Conservation (phyloP, 2,113 vertebrate genomes). For the Notechis scutatus region DNA sequence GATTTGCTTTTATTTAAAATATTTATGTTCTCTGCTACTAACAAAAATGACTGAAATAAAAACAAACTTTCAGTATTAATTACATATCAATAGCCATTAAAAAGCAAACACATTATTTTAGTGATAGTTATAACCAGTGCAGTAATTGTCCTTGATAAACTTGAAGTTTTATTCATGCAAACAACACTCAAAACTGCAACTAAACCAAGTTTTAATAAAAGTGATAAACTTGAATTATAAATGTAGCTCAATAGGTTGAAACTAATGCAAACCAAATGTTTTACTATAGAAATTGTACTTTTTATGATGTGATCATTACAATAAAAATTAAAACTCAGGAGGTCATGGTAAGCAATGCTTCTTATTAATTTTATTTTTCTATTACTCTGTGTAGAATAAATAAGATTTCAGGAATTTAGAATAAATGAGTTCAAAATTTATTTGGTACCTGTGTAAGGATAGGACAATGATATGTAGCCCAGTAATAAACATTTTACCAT, state of each 20-base stretch:
- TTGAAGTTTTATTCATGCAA: constrained; percentile 12
- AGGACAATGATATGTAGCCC: neutral
- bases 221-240: neutral
- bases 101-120: constrained; percentile 12
- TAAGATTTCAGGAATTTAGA: neutral
- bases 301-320: constrained; percentile 32
- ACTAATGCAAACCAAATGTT: constrained; percentile 6
- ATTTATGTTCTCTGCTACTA: neutral
- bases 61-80: neutral
- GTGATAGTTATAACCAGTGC: neutral
- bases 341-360: constrained; percentile 29
- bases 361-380: constrained; percentile 33
- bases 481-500: neutral
- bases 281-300: constrained; percentile 16
- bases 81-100: neutral
- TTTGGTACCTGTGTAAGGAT: neutral
- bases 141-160: neutral
- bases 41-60: neutral
- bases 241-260: neutral
- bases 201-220: neutral
- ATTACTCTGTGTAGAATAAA: neutral
- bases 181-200: constrained; percentile 3
- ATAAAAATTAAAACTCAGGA: constrained; percentile 30
- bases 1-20: neutral
- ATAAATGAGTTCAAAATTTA: neutral